A percentile compares a stretch with the other conserved stretches of the same genome.
phyloP scores from a whole-genome alignment of 1,140 invertebrate species.

The Lordiphosa stackelbergi region DNA sequence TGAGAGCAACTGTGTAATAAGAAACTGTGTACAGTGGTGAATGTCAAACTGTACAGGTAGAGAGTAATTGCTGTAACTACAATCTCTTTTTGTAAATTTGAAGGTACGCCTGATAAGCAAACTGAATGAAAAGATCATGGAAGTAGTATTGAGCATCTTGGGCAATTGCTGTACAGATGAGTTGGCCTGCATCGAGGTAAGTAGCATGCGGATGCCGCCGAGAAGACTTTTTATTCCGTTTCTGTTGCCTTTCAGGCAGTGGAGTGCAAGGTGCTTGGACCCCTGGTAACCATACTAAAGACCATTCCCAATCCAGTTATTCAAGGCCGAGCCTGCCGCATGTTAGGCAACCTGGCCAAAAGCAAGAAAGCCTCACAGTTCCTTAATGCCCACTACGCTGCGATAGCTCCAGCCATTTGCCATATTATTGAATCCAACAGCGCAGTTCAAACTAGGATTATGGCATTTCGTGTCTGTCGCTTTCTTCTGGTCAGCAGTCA shows the following conservation, averaged over 20 bases:
- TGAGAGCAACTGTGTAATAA: conserved; percentile 7
- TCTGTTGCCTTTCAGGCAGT: conserved; percentile 49
- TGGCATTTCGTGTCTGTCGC: conserved; percentile 71
- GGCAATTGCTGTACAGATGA: conserved; percentile 79
- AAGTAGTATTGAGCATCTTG: conserved; percentile 78
- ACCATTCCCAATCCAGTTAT: conserved; percentile 72
- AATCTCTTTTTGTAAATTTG: conserved; percentile 2
- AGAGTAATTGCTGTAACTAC: conserved; percentile 3
- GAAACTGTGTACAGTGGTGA: background rate
- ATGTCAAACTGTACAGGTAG: conserved; percentile 3
- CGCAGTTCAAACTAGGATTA: conserved; percentile 63
- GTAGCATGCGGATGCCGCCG: too few relatives aligned
- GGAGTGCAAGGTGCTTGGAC: conserved; percentile 55
- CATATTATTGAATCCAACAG: conserved; percentile 71
- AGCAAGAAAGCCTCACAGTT: conserved; percentile 47
- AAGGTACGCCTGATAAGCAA: conserved; percentile 57
- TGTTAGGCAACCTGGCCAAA: conserved; percentile 73
- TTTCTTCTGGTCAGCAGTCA: conserved; percentile 58
- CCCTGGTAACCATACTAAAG: conserved; percentile 67
- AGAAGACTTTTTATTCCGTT: too few relatives aligned
- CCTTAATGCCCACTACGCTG: conserved; percentile 44
- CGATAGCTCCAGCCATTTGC: conserved; percentile 65
- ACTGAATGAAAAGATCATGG: conserved; percentile 76
- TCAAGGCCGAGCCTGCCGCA: conserved; percentile 69
- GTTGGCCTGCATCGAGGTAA: conserved; percentile 64